Conservation (phyloP, 2,113 vertebrate species). For the Pterocles gutturalis region DNA sequence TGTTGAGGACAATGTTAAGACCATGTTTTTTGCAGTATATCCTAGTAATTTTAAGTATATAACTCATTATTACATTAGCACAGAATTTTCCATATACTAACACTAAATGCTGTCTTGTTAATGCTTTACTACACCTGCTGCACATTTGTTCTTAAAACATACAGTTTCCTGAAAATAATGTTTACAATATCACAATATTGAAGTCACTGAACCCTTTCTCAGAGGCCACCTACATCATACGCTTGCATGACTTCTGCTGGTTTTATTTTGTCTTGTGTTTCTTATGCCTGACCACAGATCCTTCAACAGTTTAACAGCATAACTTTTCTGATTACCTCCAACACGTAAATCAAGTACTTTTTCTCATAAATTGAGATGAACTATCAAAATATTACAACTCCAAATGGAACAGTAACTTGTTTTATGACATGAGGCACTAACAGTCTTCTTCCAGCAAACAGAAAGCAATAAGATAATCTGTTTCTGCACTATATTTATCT, state of each 20-base stretch:
- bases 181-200: neutral
- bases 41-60: neutral
- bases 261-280: neutral
- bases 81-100: neutral
- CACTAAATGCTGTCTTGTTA: neutral
- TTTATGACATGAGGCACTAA: neutral
- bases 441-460: neutral
- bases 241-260: neutral
- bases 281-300: neutral
- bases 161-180: neutral
- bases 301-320: neutral
- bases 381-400: neutral
- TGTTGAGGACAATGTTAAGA: neutral
- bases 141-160: neutral
- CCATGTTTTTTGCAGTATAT: neutral
- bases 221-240: neutral
- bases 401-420: neutral
- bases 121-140: neutral
- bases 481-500: neutral
- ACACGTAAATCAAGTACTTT: neutral
- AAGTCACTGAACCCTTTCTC: neutral
- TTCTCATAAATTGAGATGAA: neutral
- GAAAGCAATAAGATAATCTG: neutral
- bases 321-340: neutral
- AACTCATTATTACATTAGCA: neutral